Base-by-base conservation (phyloP, 2,113 vertebrate genomes). In the Hucho hucho region DNA sequence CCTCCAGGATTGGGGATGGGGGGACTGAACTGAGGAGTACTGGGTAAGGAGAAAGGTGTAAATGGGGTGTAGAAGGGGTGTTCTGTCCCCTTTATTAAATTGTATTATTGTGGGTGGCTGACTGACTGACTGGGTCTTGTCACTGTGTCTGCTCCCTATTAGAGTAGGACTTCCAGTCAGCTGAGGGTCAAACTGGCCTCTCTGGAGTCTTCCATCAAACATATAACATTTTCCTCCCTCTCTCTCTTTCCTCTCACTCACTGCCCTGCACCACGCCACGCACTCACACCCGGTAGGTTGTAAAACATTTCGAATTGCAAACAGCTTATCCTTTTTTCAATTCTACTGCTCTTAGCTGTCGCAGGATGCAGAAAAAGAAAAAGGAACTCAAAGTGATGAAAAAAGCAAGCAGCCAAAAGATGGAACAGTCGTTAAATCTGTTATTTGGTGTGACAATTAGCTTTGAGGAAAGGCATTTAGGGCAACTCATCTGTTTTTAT, bases 221-320 rank as follows among this genome's bases (percentile, higher is more conserved):
- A 81, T 49, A 71, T 72, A 64, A 71, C 76, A 83, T 81, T 85
- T 86, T 87, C 75, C 68, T 84, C 70, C 28, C 29, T 53, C 49
- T 53, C 49, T 53, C 4, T 53, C 68, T 84, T 66, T 29, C 47
- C 58, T 85, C 65, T 69, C 73, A 72, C 78, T 69, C 28, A 46
- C 59, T 71, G 75, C 80, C 79, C 75, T 78, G 37, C 37, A 43
- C 37, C 37, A 43, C 9, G 37, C 37, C 37, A 49, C 16, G 6
- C 1, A 2, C 70, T 84, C 76, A 76, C 72, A 88, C 84, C 81
- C 82, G 74, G 64, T 73, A 78, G 77, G 71, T 69, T 81, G 79
- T 89, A 89, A 90, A 91, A 88, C 47, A 29, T 77, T 83, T 67
- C 74, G 83, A 84, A 87, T 81, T 80, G 78, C 82, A 83, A 81